Evolutionary conservation across 2,113 vertebrate species (phyloP).

Genomic region (Rhinoptilus africanus): DNA sequence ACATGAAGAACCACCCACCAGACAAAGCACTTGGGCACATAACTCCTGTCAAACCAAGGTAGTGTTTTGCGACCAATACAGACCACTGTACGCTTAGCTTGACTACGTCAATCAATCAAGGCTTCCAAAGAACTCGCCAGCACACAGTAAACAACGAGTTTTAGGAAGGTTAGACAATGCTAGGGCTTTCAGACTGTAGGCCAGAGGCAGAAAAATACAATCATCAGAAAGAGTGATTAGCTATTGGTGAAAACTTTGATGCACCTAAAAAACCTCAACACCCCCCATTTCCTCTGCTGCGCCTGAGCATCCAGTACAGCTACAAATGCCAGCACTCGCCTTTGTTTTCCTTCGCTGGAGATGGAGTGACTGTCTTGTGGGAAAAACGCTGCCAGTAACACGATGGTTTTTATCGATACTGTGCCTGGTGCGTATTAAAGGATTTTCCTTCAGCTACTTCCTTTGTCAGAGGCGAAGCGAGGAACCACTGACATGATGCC

Average conservation of each 20-base stretch:
- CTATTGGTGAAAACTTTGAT: not conserved
- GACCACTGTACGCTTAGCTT: not conserved
- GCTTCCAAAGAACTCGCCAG: not conserved
- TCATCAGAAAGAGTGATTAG: not conserved
- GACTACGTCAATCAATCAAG: accelerated
- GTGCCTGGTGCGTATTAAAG: accelerated
- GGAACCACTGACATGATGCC: not conserved
- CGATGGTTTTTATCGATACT: accelerated
- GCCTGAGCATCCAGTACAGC: not conserved
- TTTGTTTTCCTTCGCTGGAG: not conserved
- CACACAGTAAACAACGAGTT: not conserved
- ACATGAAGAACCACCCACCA: not conserved
- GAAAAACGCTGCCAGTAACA: not conserved
- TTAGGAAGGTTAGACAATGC: not conserved
- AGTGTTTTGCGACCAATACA: not conserved
- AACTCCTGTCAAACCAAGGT: not conserved
- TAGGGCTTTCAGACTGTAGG: not conserved
- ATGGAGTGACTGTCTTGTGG: not conserved
- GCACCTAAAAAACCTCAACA: accelerated
- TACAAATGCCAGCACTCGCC: accelerated
- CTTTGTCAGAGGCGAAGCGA: not conserved
- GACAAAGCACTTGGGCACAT: not conserved
- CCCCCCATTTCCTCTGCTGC: not conserved
- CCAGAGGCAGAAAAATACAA: not conserved
- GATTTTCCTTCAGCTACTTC: not conserved